Conservation (phyloP, 2,888 invertebrate species). For the Helicoverpa assulta region DNA sequence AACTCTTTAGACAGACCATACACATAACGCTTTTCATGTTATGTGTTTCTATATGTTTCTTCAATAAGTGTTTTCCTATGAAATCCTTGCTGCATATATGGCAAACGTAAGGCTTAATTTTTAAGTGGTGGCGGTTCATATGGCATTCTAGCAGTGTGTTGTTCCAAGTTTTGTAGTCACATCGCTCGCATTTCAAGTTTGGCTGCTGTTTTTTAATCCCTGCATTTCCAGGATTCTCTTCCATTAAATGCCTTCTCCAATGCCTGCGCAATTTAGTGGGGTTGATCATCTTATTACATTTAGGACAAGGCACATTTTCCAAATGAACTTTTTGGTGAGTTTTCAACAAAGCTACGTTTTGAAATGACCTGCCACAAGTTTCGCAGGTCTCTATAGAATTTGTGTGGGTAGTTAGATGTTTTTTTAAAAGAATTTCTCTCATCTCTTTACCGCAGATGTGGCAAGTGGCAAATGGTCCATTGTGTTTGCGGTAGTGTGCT, state of each 20-base stretch:
- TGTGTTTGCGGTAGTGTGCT: slow-evolving; percentile 50
- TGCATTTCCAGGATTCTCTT: slow-evolving; percentile 22
- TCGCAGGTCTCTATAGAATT: slow-evolving; percentile 55
- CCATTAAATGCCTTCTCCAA: slow-evolving; percentile 59
- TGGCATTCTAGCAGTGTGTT: slow-evolving; percentile 65
- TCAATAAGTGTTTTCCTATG: slow-evolving; percentile 67
- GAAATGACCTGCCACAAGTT: slow-evolving; percentile 68
- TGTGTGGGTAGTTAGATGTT: slow-evolving; percentile 60
- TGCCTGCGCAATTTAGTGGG: slow-evolving; percentile 64
- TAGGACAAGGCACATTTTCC: slow-evolving; percentile 64
- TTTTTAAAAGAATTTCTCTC: slow-evolving; percentile 54
- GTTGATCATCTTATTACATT: slow-evolving; percentile 66
- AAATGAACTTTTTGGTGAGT: slow-evolving; percentile 67
- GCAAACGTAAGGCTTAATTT: slow-evolving; percentile 69
- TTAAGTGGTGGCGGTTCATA: slow-evolving; percentile 68
- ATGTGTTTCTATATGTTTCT: slow-evolving; percentile 67
- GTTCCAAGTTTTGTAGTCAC: slow-evolving; percentile 60
- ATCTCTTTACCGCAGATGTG: slow-evolving; percentile 62
- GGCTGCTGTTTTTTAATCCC: slow-evolving; percentile 20
- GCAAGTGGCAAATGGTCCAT: slow-evolving; percentile 48
- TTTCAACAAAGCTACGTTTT: slow-evolving; percentile 55
- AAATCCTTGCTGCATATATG: slow-evolving; percentile 68
- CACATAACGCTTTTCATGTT: slow-evolving; percentile 61
- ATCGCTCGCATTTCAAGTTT: slow-evolving; percentile 56
- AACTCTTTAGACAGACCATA: slow-evolving; percentile 67